A percentile compares a stretch with the other conserved stretches of the same genome.
phyloP scores from a whole-genome alignment of 2,797 vertebrate species.

The Alfaro cultratus region DNA sequence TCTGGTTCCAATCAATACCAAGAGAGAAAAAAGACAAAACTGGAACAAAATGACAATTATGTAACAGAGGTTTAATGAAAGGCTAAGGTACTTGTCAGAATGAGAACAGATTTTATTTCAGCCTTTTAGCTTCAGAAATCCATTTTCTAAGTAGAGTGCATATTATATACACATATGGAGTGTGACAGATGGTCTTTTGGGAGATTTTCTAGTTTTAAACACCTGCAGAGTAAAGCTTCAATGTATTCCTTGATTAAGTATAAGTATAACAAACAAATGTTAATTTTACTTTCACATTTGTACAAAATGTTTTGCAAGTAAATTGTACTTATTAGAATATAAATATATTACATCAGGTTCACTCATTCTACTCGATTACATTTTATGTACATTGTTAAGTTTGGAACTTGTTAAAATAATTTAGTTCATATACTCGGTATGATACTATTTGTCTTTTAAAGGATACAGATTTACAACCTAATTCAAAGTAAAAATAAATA shows the following conservation, averaged over 20 bases:
- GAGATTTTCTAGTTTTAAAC: background rate
- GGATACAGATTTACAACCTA: no score
- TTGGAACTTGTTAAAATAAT: no score
- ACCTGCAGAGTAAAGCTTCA: background rate
- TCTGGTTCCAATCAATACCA: background rate
- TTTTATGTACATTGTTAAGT: no score
- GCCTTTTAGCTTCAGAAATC: background rate
- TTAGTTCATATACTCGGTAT: no score
- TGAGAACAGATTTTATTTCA: background rate
- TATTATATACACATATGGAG: background rate
- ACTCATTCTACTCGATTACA: no score
- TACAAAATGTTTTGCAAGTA: no score
- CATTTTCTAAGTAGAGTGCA: background rate
- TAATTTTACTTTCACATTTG: no score
- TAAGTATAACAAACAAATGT: background rate
- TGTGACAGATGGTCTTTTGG: background rate
- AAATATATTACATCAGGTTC: no score
- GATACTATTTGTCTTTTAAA: no score
- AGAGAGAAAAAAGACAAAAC: background rate
- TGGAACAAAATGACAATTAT: background rate
- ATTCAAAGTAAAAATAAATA: no score
- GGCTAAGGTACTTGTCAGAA: background rate
- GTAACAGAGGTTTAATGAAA: background rate
- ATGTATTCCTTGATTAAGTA: background rate
- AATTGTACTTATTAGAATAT: no score